Base-by-base conservation (phyloP, 2,113 vertebrate species). In the Deroptyus accipitrinus region DNA sequence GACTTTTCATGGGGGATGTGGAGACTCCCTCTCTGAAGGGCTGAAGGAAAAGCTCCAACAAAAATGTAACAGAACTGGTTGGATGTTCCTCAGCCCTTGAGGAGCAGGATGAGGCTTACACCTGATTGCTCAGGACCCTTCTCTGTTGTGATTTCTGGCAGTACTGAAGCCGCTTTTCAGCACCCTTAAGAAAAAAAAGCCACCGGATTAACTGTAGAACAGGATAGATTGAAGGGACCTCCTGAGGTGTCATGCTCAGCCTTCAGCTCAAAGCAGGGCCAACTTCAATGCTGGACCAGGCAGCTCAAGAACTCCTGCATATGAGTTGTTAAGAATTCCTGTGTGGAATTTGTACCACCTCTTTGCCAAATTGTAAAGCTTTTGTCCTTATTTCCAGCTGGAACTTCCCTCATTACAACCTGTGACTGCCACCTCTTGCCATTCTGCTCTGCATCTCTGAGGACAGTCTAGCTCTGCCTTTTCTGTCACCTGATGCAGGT, bases 301-400 rank as follows among this genome's bases (percentile, higher is more conserved):
- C 20, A 70, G 17, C 39, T 72, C 4, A 0, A 75, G 5, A 20
- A 16, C 30, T 79, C 3, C 0, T 18, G 18, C 18, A 10, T 0
- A 0, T 1, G 39, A 76, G 8, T 6, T 57, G 19, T 41, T 30
- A 81, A 61, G 14, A 48, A 24, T 59, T 72, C 55, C 42, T 15
- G 7, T 1, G 24, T 10, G 33, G 25, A 48, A 7, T 62, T 78
- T 39, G 24, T 13, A 76, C 14, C 35, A 18, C 37, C 14, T 74
- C 17, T 66, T 25, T n/a, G 70, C 33, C 42, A 48, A 2, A 61
- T 0, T 19, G 17, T 24, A 35, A 75, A 22, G 39, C 10, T 28
- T 68, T 88, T 85, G 25, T 49, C 33, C 39, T 39, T 20, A 25
- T 46, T 85, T 79, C 61, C 44, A 73, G 23, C 18, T 64, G 52